A percentile compares a stretch with the other conserved stretches of the same genome.
Evolutionary conservation across 2,888 invertebrate genomes (phyloP).

Genomic region (Galerucella calmariensis): DNA sequence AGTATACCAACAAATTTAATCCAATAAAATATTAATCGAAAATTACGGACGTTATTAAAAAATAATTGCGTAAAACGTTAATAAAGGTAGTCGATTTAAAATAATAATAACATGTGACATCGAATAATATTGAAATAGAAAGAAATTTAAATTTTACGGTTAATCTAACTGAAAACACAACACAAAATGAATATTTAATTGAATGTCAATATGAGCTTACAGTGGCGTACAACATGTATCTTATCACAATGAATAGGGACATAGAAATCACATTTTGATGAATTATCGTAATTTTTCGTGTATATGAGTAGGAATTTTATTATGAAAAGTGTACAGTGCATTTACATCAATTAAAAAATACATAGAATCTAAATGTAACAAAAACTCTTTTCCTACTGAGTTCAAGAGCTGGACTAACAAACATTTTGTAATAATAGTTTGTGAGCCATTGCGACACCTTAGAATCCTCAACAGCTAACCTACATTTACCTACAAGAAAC

Average conservation of each 20-base stretch:
- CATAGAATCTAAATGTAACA: too few relatives aligned
- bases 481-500: too few relatives aligned
- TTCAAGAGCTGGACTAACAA: too few relatives aligned
- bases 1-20: neutral
- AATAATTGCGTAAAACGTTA: neutral
- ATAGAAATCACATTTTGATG: neutral
- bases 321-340: too few relatives aligned
- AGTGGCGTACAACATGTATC: neutral
- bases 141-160: slow-evolving; percentile 21
- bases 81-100: slow-evolving; percentile 14
- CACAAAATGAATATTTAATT: slow-evolving; percentile 27
- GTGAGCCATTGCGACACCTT: too few relatives aligned
- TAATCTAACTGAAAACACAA: slow-evolving; percentile 34
- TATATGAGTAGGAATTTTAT: too few relatives aligned
- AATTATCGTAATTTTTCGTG: too few relatives aligned
- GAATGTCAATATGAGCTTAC: slow-evolving; percentile 3
- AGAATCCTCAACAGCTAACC: too few relatives aligned
- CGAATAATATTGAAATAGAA: slow-evolving; percentile 1
- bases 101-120: neutral
- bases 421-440: too few relatives aligned
- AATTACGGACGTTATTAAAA: neutral
- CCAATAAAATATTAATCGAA: neutral
- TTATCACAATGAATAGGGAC: neutral
- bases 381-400: too few relatives aligned
- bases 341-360: too few relatives aligned